A percentile compares a stretch with the other conserved stretches of the same genome.
phyloP scores from a whole-genome alignment of 2,888 invertebrate genomes.

The Lochmaea crataegi region DNA sequence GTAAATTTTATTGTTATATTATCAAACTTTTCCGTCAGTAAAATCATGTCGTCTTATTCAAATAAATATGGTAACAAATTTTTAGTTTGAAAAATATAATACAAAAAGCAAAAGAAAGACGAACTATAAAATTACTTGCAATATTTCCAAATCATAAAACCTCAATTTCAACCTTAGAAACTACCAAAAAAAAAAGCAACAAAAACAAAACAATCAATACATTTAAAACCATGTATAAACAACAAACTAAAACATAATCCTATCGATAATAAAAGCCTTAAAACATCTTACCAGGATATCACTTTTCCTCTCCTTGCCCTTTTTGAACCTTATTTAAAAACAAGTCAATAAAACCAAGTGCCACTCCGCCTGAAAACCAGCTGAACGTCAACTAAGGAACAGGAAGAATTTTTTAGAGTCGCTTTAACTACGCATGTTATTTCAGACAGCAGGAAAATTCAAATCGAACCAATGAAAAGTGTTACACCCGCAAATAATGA shows the following conservation, averaged over 20 bases:
- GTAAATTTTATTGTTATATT: too few relatives aligned
- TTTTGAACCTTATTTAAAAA: conserved; percentile 28
- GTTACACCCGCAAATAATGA: not conserved
- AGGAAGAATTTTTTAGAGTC: conserved; percentile 31
- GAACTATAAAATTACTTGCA: too few relatives aligned
- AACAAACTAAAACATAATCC: not conserved
- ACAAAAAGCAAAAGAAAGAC: too few relatives aligned
- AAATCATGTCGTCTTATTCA: too few relatives aligned
- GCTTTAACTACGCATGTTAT: conserved; percentile 25
- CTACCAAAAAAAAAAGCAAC: not conserved
- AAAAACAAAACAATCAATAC: not conserved
- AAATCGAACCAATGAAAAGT: not conserved
- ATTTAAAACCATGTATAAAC: not conserved
- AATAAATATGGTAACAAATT: too few relatives aligned
- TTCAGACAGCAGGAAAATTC: not conserved
- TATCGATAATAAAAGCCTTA: conserved; percentile 30
- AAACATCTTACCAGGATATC: conserved; percentile 35
- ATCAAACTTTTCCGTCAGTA: too few relatives aligned
- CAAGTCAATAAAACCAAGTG: conserved; percentile 44
- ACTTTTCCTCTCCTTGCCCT: conserved; percentile 15
- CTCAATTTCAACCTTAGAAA: not conserved
- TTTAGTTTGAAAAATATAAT: too few relatives aligned
- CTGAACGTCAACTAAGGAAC: conserved; percentile 44
- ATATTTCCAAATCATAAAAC: not conserved
- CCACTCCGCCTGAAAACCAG: conserved; percentile 39